These are phyloP conservation scores for Calliphora vomitoria DNA, from an alignment of 2,888 invertebrate genomes.

Conservation along the genomic window DNA sequence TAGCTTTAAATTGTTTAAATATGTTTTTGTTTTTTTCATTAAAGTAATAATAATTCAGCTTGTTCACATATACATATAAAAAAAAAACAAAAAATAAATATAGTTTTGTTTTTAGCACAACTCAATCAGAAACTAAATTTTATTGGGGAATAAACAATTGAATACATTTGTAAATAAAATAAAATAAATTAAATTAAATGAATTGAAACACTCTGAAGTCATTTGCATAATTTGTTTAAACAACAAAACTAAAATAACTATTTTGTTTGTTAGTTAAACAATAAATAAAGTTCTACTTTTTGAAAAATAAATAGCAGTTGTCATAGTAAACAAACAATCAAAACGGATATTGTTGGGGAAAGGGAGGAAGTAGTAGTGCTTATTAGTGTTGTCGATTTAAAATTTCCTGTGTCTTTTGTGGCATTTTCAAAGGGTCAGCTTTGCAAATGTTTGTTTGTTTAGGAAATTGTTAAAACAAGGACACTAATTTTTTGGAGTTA, in stretches of 20 bases:
- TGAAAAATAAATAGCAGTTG: neutral
- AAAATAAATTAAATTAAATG: no score
- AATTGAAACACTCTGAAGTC: no score
- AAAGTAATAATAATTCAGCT: slow-evolving; percentile 2
- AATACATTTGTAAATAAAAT: no score
- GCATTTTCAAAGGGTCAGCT: slow-evolving; percentile 64
- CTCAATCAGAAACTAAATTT: no score
- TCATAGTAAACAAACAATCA: neutral
- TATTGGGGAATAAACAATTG: no score
- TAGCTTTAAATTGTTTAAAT: neutral
- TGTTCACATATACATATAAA: slow-evolving; percentile 40
- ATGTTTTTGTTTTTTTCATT: slow-evolving; percentile 8
- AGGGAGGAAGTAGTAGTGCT: neutral
- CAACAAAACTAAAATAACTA: no score
- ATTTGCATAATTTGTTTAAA: no score
- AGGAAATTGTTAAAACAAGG: slow-evolving; percentile 57
- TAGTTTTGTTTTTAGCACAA: no score
- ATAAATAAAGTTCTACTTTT: no score
- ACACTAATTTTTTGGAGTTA: slow-evolving; percentile 40
- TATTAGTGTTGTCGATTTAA: slow-evolving; percentile 65
- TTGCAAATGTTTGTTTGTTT: slow-evolving; percentile 6
- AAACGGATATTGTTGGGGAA: neutral
- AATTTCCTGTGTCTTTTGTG: slow-evolving; percentile 45
- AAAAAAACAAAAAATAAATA: neutral
- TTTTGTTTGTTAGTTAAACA: no score